These are phyloP conservation scores for Panagrolaimus sp. DNA, from an alignment of 1,140 invertebrate species.

Conservation along the genomic window DNA sequence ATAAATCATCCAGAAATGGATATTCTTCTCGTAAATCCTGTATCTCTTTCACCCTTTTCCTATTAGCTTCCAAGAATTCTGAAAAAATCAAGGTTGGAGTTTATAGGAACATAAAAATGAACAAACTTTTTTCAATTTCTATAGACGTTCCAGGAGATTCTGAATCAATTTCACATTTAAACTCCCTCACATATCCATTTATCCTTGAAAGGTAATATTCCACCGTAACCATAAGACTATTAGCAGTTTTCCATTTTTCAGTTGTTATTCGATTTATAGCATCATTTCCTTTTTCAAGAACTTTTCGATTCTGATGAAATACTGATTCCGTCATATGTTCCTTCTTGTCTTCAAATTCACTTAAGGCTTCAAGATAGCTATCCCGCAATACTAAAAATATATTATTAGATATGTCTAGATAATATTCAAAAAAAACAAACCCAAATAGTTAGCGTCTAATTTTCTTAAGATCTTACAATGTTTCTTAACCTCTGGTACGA, in stretches of 20 bases:
- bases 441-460: background rate
- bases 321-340: background rate
- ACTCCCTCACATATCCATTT: constrained; percentile 4
- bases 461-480: background rate
- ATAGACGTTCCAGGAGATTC: constrained; percentile 6
- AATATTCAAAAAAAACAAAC: background rate
- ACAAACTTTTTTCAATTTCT: constrained; percentile 9
- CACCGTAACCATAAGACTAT: background rate
- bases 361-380: background rate
- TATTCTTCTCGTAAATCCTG: background rate
- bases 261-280: background rate
- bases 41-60: background rate
- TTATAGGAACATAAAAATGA: background rate
- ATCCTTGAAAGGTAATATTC: constrained; percentile 1
- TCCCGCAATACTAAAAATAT: background rate
- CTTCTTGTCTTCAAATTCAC: background rate
- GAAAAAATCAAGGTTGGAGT: background rate
- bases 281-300: background rate
- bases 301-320: background rate
- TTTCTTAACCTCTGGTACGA: constrained; percentile 13
- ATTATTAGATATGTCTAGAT: background rate
- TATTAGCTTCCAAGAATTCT: background rate
- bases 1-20: background rate
- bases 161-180: constrained; percentile 8
- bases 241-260: background rate